Percentiles rank a stretch among this genome's conserved stretches.
Evolutionary conservation across 2,113 vertebrate species (phyloP).

Genomic region (Albula goreensis): DNA sequence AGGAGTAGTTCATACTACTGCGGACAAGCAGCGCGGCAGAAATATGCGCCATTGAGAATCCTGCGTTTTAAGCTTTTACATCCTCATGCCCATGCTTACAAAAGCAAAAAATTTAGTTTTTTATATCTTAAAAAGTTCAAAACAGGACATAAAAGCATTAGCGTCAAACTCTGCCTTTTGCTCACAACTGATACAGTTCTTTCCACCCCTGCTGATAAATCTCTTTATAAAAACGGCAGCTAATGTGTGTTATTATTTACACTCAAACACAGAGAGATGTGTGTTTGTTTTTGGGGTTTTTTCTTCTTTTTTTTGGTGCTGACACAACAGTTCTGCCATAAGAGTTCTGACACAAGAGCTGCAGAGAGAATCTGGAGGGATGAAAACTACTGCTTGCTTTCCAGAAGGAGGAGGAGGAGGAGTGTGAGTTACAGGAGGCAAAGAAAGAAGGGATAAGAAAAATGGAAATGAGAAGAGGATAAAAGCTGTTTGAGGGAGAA

Average conservation of each 20-base stretch:
- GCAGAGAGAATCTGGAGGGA: neutral
- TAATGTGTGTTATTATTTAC: constrained; percentile 47
- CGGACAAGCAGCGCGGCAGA: neutral
- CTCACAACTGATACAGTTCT: constrained; percentile 50
- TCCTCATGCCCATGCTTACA: neutral
- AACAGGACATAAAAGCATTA: constrained; percentile 53
- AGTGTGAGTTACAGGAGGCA: constrained; percentile 23
- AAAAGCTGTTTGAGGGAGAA: too few species aligned
- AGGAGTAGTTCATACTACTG: neutral
- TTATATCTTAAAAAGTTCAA: neutral
- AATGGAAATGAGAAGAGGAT: too few species aligned
- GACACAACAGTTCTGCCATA: too few species aligned
- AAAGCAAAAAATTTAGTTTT: constrained; percentile 19
- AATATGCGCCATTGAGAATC: neutral
- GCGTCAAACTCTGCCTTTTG: constrained; percentile 41
- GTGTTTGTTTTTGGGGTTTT: too few species aligned
- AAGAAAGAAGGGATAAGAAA: constrained; percentile 15
- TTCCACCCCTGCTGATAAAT: constrained; percentile 45
- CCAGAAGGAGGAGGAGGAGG: neutral
- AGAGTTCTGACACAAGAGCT: too few species aligned
- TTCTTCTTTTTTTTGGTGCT: too few species aligned
- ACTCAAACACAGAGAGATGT: constrained; percentile 19
- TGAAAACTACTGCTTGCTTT: too few species aligned
- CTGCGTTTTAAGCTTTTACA: neutral
- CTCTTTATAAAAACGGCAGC: constrained; percentile 34